A percentile compares a stretch with the other conserved stretches of the same genome.
phyloP scores from a whole-genome alignment of 2,888 invertebrate species.

The Cryptophagus acutangulus region DNA sequence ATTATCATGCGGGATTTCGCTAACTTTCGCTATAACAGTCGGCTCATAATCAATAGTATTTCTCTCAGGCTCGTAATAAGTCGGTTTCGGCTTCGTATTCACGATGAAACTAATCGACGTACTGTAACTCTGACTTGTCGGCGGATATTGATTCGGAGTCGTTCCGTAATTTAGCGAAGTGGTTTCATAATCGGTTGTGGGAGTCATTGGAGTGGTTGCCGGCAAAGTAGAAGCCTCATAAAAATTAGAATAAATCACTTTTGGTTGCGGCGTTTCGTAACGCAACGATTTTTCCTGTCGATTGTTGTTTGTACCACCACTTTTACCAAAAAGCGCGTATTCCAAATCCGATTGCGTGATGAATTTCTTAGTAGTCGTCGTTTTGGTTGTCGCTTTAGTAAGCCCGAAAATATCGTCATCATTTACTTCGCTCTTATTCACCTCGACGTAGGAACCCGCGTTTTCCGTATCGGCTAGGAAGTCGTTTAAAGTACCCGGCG shows the following conservation, averaged over 20 bases:
- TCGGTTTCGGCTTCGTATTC: conserved; percentile 40
- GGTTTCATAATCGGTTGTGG: conserved; percentile 20
- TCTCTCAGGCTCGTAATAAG: too few species aligned
- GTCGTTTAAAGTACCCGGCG: conserved; percentile 22
- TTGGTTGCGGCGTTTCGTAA: conserved; percentile 14
- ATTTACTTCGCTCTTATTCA: conserved; percentile 22
- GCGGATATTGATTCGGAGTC: conserved; percentile 20
- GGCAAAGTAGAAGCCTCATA: conserved; percentile 32
- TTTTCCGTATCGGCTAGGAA: conserved; percentile 23
- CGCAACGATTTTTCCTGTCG: conserved; percentile 9
- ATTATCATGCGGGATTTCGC: conserved; percentile 18
- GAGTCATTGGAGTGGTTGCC: conserved; percentile 17
- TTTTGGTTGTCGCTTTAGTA: conserved; percentile 19
- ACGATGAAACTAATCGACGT: conserved; percentile 54
- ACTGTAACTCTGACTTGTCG: conserved; percentile 51
- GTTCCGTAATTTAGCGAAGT: too few species aligned
- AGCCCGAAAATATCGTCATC: conserved; percentile 38
- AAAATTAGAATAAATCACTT: conserved; percentile 39
- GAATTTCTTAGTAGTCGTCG: conserved; percentile 11
- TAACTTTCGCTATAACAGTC: conserved; percentile 24
- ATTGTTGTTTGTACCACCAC: too few species aligned
- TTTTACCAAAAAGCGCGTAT: conserved; percentile 28
- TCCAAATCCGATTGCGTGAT: conserved; percentile 27
- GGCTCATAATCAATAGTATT: conserved; percentile 12
- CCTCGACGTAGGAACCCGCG: conserved; percentile 16